Evolutionary conservation across 1,140 invertebrate genomes (phyloP).

Genomic region (Zaprionus davidi): DNA sequence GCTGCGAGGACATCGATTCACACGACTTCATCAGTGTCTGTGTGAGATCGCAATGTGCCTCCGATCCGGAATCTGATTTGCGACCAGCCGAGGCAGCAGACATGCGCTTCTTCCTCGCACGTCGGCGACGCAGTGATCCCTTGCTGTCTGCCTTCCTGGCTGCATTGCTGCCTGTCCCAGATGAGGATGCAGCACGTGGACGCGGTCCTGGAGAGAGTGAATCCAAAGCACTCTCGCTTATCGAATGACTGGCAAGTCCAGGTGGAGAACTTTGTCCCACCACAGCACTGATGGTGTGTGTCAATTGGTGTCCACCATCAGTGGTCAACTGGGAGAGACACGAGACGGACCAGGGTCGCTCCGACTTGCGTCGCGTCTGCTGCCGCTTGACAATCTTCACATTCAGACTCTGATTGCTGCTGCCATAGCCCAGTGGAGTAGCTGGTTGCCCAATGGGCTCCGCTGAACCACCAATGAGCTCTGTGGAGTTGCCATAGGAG

Average conservation of each 20-base stretch:
- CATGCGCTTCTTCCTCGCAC: slow-evolving; percentile 87
- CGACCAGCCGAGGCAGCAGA: slow-evolving; percentile 74
- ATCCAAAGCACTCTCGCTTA: slow-evolving; percentile 94
- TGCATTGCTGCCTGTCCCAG: slow-evolving; percentile 67
- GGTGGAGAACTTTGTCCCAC: slow-evolving; percentile 58
- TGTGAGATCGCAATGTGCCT: slow-evolving; percentile 71
- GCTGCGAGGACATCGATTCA: slow-evolving; percentile 85
- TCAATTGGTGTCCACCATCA: slow-evolving; percentile 72
- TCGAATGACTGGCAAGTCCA: slow-evolving; percentile 88
- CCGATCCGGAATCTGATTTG: slow-evolving; percentile 87
- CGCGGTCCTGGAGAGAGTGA: slow-evolving; percentile 85
- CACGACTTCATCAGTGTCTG: slow-evolving; percentile 81
- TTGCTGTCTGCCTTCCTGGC: slow-evolving; percentile 84
- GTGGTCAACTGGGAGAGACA: slow-evolving; percentile 89
- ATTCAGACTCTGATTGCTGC: slow-evolving; percentile 80
- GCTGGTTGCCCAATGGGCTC: slow-evolving; percentile 69
- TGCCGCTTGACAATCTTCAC: slow-evolving; percentile 74
- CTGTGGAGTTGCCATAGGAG: slow-evolving; percentile 87
- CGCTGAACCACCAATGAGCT: slow-evolving; percentile 84
- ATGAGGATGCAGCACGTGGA: slow-evolving; percentile 78
- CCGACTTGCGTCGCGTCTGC: slow-evolving; percentile 79
- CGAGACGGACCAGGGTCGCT: slow-evolving; percentile 93
- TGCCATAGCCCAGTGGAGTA: slow-evolving; percentile 59
- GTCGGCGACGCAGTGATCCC: slow-evolving; percentile 87
- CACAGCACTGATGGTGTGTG: slow-evolving; percentile 43